These are phyloP conservation scores for Oryzias javanicus DNA, from an alignment of 2,113 vertebrate genomes.

Conservation along the genomic window DNA sequence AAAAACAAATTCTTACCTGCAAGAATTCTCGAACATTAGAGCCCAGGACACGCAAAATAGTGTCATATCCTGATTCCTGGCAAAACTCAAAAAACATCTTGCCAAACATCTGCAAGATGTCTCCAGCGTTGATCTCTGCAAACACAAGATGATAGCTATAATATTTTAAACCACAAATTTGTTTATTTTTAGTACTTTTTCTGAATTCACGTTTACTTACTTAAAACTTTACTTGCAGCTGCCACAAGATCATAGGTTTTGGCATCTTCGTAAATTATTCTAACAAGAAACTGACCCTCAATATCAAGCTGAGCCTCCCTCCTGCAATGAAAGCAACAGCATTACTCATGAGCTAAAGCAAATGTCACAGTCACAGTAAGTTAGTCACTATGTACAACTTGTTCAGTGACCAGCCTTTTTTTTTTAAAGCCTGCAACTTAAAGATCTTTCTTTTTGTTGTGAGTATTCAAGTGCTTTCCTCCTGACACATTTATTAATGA, in stretches of 20 bases:
- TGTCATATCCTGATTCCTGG: slow-evolving; percentile 98
- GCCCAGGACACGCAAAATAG: slow-evolving; percentile 93
- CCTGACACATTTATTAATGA: slow-evolving; percentile 1
- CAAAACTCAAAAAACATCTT: slow-evolving; percentile 99
- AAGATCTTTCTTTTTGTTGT: too few species aligned
- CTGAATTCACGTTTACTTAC: slow-evolving; percentile 77
- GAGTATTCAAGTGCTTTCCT: not conserved
- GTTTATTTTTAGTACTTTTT: not conserved
- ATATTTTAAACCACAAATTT: too few species aligned
- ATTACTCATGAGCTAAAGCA: slow-evolving; percentile 15
- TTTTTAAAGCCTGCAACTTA: slow-evolving; percentile 1
- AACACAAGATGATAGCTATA: too few species aligned
- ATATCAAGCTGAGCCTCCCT: slow-evolving; percentile 97
- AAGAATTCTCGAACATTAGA: slow-evolving; percentile 98
- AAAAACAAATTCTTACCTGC: slow-evolving; percentile 80
- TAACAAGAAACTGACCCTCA: slow-evolving; percentile 97
- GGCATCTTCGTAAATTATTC: slow-evolving; percentile 97
- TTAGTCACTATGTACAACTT: not conserved
- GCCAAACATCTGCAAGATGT: slow-evolving; percentile 97
- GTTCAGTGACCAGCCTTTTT: slow-evolving; percentile 6
- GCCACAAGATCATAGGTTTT: slow-evolving; percentile 97
- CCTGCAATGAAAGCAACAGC: slow-evolving; percentile 71
- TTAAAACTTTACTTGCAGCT: slow-evolving; percentile 97
- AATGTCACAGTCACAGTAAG: slow-evolving; percentile 28
- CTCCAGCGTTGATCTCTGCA: slow-evolving; percentile 93